phyloP scores from a whole-genome alignment of 2,113 vertebrate genomes.

The Corynorhinus townsendii region DNA sequence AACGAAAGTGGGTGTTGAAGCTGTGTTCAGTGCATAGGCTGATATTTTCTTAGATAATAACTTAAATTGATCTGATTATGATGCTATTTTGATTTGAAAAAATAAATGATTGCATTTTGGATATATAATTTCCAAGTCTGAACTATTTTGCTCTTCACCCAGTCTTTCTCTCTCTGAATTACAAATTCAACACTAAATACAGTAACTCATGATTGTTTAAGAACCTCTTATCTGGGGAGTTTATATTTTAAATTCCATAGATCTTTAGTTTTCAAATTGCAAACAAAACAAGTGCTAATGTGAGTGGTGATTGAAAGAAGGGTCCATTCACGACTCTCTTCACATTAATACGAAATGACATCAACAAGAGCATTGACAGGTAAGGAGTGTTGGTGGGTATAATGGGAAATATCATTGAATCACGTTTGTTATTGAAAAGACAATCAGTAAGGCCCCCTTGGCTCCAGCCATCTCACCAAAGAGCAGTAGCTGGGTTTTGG shows the following conservation, averaged over 20 bases:
- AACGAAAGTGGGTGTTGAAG: constrained; percentile 49
- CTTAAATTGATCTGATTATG: constrained; percentile 27
- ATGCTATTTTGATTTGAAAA: constrained; percentile 18
- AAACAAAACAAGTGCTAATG: not conserved
- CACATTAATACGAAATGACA: not conserved
- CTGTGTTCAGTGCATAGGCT: not conserved
- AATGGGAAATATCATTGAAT: not conserved
- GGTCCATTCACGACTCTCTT: not conserved
- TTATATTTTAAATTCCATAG: constrained; percentile 12
- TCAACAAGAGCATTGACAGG: not conserved
- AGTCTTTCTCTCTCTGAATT: not conserved
- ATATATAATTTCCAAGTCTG: not conserved
- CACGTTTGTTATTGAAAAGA: constrained; percentile 16
- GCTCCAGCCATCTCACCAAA: not conserved
- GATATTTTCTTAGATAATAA: constrained; percentile 48
- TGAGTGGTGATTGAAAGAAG: not conserved
- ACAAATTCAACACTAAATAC: not conserved
- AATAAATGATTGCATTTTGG: not conserved
- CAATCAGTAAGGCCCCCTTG: not conserved
- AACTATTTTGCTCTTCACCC: not conserved
- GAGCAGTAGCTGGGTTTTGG: not conserved
- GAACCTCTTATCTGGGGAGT: not conserved
- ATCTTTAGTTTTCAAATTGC: not conserved
- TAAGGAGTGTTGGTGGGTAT: not conserved
- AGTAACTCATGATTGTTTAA: not conserved